Base-by-base conservation (phyloP, 2,113 vertebrate species). In the Grantiella picta region DNA sequence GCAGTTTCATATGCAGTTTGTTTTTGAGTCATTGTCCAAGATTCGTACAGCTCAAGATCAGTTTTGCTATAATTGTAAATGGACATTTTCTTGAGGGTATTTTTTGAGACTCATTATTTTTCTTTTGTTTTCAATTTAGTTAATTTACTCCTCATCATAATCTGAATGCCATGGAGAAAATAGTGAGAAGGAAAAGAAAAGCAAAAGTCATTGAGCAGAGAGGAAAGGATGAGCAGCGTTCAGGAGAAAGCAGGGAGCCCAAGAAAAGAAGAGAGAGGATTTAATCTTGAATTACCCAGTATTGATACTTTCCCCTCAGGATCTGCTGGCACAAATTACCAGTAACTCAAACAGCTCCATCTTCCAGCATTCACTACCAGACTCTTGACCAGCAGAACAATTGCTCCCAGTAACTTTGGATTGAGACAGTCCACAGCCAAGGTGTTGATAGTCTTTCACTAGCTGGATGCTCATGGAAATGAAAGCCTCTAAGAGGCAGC, bases 1-100 rank as follows among this genome's bases (percentile, higher is more conserved):
- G 57, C 76, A 79, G 38, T 86, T 94, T 94, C 71, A 92, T 21
- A 85, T 52, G 45, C 35, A 69, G 45, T 29, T 85, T 71, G 23
- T 23, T 76, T 90, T 95, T 83, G 60, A 94, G 14, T 56, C 52
- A 66, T 94, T 90, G 45, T 81, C 33, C 5, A 14, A 52, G 60
- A 76, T 82, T 40, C 10, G 3, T 38, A 59, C 64, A 53, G 56
- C 42, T 53, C 36, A 49, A 38, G 36, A 53, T 69, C 21, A 49
- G 5, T 16, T 78, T 78, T 80, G 50, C 52, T 81, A 1, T 59
- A 50, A 22, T 31, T 71, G 21, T 54, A 78, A 71, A 31, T 22
- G 33, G 53, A 47, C 10, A 33, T 36, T 94, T 27, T 53, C 36
- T 42, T 50, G 29, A 90, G 33, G n/a, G 8, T 22, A 13, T 27